Evolutionary conservation across 2,888 invertebrate species (phyloP).

Genomic region (Cephus spinipes): DNA sequence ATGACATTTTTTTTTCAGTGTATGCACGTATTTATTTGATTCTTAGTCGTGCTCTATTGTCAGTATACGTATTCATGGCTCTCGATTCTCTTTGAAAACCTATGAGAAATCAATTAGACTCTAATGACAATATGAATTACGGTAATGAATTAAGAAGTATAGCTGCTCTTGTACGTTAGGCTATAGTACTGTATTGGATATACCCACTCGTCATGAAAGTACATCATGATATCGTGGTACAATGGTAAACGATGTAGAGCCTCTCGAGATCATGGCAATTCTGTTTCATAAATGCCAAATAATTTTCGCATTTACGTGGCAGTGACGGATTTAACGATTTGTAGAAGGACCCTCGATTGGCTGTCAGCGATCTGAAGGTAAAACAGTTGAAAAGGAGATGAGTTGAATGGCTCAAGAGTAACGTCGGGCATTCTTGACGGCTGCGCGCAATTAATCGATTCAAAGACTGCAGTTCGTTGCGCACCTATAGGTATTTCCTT

Average conservation of each 20-base stretch:
- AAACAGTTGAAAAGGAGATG: slow-evolving; percentile 22
- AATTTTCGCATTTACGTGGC: not conserved
- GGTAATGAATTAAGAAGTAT: not conserved
- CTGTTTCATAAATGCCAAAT: not conserved
- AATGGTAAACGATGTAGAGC: not conserved
- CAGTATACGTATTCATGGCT: not conserved
- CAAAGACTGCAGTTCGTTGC: not conserved
- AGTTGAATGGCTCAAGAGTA: slow-evolving; percentile 23
- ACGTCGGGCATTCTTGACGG: slow-evolving; percentile 21
- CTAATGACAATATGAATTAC: not conserved
- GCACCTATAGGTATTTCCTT: not conserved
- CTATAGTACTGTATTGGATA: not conserved
- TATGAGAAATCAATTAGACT: not conserved
- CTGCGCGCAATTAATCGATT: slow-evolving; percentile 31
- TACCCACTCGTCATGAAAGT: not conserved
- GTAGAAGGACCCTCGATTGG: slow-evolving; percentile 10
- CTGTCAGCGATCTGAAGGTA: not conserved
- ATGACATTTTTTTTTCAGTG: too few species aligned
- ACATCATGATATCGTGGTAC: not conserved
- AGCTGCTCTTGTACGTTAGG: not conserved
- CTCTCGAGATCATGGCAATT: not conserved
- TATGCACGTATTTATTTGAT: not conserved
- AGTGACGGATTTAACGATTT: slow-evolving; percentile 23
- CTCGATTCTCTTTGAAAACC: not conserved
- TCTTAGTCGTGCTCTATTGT: not conserved